Evolutionary conservation across 2,797 vertebrate species (phyloP).

Genomic region (Scolopax bukidnonensis): DNA sequence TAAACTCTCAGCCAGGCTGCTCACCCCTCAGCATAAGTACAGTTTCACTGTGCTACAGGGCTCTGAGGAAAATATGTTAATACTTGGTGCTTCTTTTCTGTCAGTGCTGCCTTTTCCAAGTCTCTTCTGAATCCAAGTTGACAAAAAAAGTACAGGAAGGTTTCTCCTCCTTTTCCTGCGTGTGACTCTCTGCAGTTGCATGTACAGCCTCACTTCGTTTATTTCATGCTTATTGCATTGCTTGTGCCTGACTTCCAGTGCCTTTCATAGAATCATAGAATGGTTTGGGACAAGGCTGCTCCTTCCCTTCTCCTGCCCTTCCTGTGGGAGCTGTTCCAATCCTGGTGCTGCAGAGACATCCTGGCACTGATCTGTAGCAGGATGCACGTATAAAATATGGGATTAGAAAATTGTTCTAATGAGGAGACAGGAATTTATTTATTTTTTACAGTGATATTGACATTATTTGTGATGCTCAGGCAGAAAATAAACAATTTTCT

Average conservation of each 20-base stretch:
- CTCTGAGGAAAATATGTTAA: accelerated
- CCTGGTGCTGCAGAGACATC: neutral
- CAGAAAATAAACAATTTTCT: neutral
- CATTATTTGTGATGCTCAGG: neutral
- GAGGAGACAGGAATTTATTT: accelerated
- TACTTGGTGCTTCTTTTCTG: neutral
- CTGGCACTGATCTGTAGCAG: neutral
- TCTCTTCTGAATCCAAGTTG: neutral
- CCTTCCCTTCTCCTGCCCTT: neutral
- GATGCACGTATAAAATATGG: neutral
- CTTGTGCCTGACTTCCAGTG: neutral
- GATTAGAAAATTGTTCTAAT: neutral
- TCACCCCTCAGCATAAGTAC: accelerated
- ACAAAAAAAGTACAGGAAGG: neutral
- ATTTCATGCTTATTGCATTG: neutral
- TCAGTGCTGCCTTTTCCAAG: neutral
- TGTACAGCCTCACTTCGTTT: neutral
- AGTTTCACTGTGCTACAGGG: accelerated
- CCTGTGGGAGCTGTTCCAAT: slow-evolving; percentile 40
- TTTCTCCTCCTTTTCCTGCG: neutral
- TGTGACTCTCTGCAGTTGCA: neutral
- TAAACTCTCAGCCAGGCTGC: neutral
- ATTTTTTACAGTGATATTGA: neutral
- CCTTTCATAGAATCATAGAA: neutral
- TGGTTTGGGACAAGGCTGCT: neutral